Base-by-base conservation (phyloP, 2,888 invertebrate genomes). In the Lithophane semibrunnea region DNA sequence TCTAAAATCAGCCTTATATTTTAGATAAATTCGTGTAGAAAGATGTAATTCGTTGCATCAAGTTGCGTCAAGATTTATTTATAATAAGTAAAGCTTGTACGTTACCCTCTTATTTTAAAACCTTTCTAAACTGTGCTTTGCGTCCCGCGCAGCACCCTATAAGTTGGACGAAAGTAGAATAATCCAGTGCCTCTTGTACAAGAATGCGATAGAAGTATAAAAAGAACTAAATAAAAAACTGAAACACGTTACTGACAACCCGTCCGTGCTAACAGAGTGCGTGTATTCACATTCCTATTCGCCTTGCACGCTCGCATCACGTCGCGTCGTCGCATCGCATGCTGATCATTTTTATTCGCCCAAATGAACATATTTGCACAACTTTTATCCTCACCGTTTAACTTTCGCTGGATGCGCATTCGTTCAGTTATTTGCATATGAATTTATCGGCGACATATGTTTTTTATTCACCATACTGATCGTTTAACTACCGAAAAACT, bases 401-500 rank as follows among this genome's bases (percentile, higher is more conserved):
- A 94, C 93, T 94, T 92, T 92, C 89, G 91, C 91, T 89, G 90
- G 90, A 88, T 90, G 91, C 90, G 89, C 92, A 91, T 89, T 92
- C 89, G 85, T 80, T 84, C 90, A 90, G 90, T 88, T 92, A 95
- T 95, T 95, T 95, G 93, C 94, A 94, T 95, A 94, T 95, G 94
- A 95, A 95, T 95, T 90, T 92, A 91, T 91, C 90, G 44, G 91
- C 90, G 92, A 92, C 92, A 92, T 92, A 88, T 92, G 77, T 93
- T 93, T 86, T 92, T 89, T 90, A 89, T 92, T 92, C 90, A 88
- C 86, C 90, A 90, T 90, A 91, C 87, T 87, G 86, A 88, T 90
- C 89, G 89, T 91, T 91, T 84, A 91, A 90, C 91, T 90, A 90
- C 88, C 88, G 82, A 90, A 91, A 88, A 88, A 88, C 89, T 89